phyloP scores from a whole-genome alignment of 2,797 vertebrate genomes.

The Telmatherina bonti region DNA sequence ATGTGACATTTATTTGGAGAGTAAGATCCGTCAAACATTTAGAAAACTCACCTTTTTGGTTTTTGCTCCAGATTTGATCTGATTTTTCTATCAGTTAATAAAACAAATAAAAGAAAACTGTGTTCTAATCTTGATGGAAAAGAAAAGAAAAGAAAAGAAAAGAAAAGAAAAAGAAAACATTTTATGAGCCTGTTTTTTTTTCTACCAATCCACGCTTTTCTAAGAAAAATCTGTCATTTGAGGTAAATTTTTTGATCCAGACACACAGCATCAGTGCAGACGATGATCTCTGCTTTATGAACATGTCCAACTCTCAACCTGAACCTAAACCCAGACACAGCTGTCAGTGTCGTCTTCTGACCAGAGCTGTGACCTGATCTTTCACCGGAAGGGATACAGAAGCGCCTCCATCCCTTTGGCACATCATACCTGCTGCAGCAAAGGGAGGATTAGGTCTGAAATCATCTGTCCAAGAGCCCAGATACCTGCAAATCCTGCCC shows the following conservation, averaged over 20 bases:
- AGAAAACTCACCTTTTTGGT: too few species aligned
- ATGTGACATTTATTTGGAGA: neutral
- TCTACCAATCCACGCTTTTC: too few species aligned
- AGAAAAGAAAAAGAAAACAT: too few species aligned
- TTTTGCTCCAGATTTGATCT: too few species aligned
- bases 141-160: too few species aligned
- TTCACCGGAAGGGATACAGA: slow-evolving; percentile 19
- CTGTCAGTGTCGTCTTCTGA: too few species aligned
- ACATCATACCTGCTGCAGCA: slow-evolving; percentile 27
- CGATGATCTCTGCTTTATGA: neutral
- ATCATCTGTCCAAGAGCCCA: slow-evolving; percentile 61
- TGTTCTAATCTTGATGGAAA: too few species aligned
- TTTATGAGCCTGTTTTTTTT: too few species aligned
- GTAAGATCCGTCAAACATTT: neutral
- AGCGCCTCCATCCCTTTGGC: slow-evolving; percentile 4
- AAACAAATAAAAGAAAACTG: too few species aligned
- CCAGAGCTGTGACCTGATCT: neutral
- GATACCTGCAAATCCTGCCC: slow-evolving; percentile 51
- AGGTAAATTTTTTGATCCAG: neutral
- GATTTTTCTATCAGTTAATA: too few species aligned
- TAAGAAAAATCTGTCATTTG: neutral
- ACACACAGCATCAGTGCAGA: neutral
- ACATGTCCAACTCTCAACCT: neutral
- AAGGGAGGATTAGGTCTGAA: slow-evolving; percentile 9
- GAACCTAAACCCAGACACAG: too few species aligned